Base-by-base conservation (phyloP, 53 echinoderm and acorn worm species). In the Zoroaster sp. region DNA sequence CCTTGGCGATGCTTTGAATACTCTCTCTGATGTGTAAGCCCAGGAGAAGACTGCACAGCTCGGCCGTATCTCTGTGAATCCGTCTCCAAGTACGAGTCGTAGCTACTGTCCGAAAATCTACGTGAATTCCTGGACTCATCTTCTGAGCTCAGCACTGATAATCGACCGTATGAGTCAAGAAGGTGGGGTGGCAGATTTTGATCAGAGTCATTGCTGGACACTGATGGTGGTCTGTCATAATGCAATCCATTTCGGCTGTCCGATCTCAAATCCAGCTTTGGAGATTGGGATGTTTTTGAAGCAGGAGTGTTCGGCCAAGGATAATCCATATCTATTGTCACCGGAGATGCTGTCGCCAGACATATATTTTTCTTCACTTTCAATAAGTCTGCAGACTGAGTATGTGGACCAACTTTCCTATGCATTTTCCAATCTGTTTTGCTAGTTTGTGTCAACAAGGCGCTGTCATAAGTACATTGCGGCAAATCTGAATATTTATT, bases 81-180 rank as follows among this genome's bases (percentile, higher is more conserved):
- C 74, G 39, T 32, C 9, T 31, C 67, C 5, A 67, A 9, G 33
- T 81, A 43, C 41, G 30, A 41, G 18, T 81, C 68, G n/a, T 81
- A 81, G 67, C 81, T 67, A 21, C 45, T 81, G 81, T 81, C 81
- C 17, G 81, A 66, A 23, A 66, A 42, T 43, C 43, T 20, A 9
- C 66, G 66, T 7, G 67, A 66, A 15, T 65, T n/a, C 68, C 71
- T 47, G 14, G 47, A 33, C 36, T 71, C 85, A 17, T 70, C 51
- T 11, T 51, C 85, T 10, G 72, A 71, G 52, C 51, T 85, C 1
- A 59, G 63, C 25, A 36, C 18, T 33, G 66, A 23, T 14, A 40
- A 20, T 34, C 7, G 34, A 18, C 71, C 28, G 36, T 35, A 15
- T 6, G 20, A 13, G 38, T 68, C 66, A 33, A 28, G 8, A 6